Evolutionary conservation across 2,797 vertebrate genomes (phyloP).

Genomic region (Bradypus variegatus): DNA sequence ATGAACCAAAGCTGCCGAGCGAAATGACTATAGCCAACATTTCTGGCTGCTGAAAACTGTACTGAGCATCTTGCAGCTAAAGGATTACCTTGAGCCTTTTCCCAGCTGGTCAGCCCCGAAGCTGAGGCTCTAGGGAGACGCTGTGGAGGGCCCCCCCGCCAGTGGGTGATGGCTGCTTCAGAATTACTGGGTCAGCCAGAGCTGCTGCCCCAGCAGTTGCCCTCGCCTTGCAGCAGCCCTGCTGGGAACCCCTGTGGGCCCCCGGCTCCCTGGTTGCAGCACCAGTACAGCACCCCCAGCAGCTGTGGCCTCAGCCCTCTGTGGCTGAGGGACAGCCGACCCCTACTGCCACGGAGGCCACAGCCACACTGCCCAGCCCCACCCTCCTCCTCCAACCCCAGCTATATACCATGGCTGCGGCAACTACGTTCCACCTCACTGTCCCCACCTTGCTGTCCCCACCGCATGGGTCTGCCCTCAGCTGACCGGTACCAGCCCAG

Average conservation of each 20-base stretch:
- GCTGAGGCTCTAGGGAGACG: too few relatives aligned
- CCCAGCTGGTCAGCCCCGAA: too few relatives aligned
- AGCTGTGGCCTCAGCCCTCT: neutral
- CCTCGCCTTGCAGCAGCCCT: neutral
- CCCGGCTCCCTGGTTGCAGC: neutral
- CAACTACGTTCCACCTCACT: slow-evolving; percentile 46
- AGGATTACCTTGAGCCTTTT: too few relatives aligned
- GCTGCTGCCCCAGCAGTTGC: neutral
- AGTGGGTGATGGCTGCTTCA: slow-evolving; percentile 75
- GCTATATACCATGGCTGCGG: slow-evolving; percentile 77
- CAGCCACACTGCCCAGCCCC: slow-evolving; percentile 65
- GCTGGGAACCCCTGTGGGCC: neutral
- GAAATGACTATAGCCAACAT: too few relatives aligned
- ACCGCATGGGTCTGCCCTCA: slow-evolving; percentile 68
- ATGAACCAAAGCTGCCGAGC: too few relatives aligned
- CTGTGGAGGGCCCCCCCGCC: too few relatives aligned
- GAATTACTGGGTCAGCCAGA: slow-evolving; percentile 71
- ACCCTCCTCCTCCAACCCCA: slow-evolving; percentile 9
- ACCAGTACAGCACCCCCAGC: neutral
- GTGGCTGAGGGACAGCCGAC: slow-evolving; percentile 35
- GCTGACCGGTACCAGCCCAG: too few relatives aligned
- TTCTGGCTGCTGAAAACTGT: too few relatives aligned
- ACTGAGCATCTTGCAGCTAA: too few relatives aligned
- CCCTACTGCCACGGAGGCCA: slow-evolving; percentile 77
- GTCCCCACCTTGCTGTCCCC: slow-evolving; percentile 32